Conservation (phyloP, 2,113 vertebrate species). For the Malurus elegans region DNA sequence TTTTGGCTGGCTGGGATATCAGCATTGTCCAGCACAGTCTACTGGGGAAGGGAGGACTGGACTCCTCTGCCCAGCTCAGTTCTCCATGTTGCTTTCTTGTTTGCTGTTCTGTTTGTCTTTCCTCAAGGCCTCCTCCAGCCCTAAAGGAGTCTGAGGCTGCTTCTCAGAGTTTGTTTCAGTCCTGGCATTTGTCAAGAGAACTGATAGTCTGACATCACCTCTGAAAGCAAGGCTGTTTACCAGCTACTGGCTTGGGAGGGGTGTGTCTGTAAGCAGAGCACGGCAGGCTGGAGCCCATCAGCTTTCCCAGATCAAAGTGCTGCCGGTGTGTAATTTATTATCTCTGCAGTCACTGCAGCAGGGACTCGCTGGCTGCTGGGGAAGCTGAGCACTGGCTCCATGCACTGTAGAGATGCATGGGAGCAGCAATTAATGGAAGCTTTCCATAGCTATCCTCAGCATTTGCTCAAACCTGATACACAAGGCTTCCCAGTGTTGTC, state of each 20-base stretch:
- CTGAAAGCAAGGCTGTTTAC: conserved; percentile 2
- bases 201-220: conserved; percentile 5
- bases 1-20: background rate
- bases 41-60: background rate
- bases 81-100: background rate
- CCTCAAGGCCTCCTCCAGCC: background rate
- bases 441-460: background rate
- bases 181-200: conserved; percentile 7
- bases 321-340: conserved; percentile 17
- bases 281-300: background rate
- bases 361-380: background rate
- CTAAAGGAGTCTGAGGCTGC: background rate
- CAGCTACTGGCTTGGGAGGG: background rate
- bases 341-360: conserved; percentile 46
- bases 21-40: background rate
- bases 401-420: background rate
- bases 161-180: background rate
- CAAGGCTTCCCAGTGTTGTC: background rate
- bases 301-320: background rate
- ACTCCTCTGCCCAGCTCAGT: background rate
- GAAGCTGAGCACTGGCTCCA: background rate
- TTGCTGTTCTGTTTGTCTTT: background rate
- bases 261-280: background rate
- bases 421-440: background rate
- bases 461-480: background rate